phyloP scores from a whole-genome alignment of 2,113 vertebrate genomes.

The Cyanistes caeruleus region DNA sequence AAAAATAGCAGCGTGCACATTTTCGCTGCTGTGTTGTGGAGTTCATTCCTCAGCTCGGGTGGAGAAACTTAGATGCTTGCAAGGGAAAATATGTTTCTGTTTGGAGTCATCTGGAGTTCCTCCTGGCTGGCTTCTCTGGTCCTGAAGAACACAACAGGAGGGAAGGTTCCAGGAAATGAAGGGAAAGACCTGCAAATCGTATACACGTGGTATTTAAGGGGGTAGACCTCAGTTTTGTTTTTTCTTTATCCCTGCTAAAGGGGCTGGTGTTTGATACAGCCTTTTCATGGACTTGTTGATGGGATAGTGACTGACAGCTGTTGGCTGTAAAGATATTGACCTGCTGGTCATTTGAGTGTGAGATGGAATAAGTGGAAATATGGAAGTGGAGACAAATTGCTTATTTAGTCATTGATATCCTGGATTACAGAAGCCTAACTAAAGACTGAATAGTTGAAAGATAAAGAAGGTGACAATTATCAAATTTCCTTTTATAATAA shows the following conservation, averaged over 20 bases:
- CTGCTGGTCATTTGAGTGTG: neutral
- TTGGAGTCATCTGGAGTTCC: neutral
- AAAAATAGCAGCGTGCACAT: neutral
- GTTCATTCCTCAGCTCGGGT: neutral
- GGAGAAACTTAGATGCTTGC: neutral
- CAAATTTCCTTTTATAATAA: neutral
- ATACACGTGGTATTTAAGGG: neutral
- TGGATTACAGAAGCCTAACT: neutral
- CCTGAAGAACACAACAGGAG: neutral
- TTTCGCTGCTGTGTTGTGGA: neutral
- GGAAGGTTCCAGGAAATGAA: neutral
- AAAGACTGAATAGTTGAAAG: neutral
- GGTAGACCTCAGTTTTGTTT: neutral
- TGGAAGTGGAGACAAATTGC: neutral
- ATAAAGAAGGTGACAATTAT: neutral
- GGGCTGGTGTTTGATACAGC: neutral
- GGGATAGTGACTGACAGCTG: neutral
- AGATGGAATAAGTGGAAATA: neutral
- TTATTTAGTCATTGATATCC: neutral
- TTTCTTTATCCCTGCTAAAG: neutral
- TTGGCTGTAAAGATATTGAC: neutral
- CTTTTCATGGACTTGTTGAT: neutral
- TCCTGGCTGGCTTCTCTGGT: neutral
- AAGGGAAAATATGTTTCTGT: conserved; percentile 10
- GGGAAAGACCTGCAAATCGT: neutral